Evolutionary conservation across 2,113 vertebrate species (phyloP).

Genomic region (Aviceda subcristata): DNA sequence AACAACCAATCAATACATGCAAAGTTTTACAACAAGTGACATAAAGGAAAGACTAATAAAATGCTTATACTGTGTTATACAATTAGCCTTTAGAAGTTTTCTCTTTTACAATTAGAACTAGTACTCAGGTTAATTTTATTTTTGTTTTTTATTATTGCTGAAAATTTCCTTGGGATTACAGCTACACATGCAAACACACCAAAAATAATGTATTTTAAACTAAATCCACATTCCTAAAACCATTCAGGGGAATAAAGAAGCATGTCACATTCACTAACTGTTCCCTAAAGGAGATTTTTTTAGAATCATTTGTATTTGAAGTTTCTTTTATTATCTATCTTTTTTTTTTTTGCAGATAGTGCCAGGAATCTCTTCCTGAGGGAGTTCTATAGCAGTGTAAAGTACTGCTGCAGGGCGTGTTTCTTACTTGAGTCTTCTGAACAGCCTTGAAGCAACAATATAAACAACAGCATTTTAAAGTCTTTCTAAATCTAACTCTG

Average conservation of each 20-base stretch:
- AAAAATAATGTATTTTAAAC: neutral
- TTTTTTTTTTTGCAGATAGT: neutral
- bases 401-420: neutral
- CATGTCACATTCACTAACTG: neutral
- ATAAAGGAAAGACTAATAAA: neutral
- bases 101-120: neutral
- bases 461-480: neutral
- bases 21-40: neutral
- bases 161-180: neutral
- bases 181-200: neutral
- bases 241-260: neutral
- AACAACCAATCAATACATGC: neutral
- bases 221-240: neutral
- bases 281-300: neutral
- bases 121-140: neutral
- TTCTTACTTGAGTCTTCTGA: neutral
- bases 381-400: neutral
- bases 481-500: neutral
- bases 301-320: neutral
- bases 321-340: neutral
- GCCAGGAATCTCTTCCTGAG: neutral
- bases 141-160: neutral
- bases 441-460: neutral
- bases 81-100: neutral
- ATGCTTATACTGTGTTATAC: neutral